phyloP scores from a whole-genome alignment of 2,113 vertebrate species.

The Copsychus sechellarum region DNA sequence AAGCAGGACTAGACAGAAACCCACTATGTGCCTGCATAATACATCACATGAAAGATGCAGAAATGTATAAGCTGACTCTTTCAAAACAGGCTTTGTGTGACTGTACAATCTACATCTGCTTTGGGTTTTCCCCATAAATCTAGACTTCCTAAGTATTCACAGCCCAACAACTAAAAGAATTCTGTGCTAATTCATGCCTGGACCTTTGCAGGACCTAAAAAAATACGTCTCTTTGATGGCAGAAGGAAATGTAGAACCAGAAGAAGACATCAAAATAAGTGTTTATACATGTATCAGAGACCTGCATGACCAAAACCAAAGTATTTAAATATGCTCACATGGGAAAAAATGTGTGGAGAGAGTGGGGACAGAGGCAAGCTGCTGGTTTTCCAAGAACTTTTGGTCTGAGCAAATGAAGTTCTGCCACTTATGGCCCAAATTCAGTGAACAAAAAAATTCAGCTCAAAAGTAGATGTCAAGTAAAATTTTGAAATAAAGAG shows the following conservation, averaged over 20 bases:
- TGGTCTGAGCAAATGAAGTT: not conserved
- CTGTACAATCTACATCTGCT: not conserved
- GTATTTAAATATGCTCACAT: not conserved
- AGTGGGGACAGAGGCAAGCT: not conserved
- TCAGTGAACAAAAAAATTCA: not conserved
- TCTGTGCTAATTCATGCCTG: not conserved
- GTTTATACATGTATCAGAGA: not conserved
- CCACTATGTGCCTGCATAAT: accelerated
- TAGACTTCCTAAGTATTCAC: not conserved
- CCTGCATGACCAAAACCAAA: not conserved
- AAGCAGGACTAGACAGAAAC: not conserved
- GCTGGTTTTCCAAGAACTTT: not conserved
- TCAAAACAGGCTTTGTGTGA: not conserved
- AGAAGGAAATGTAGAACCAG: not conserved
- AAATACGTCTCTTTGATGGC: not conserved
- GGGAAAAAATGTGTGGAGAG: not conserved
- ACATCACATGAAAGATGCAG: not conserved
- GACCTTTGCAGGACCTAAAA: not conserved
- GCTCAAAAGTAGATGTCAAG: not conserved
- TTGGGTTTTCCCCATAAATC: not conserved
- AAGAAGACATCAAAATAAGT: not conserved
- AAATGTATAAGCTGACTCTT: not conserved
- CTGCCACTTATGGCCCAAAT: not conserved
- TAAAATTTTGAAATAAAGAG: not conserved
- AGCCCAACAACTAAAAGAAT: not conserved